Evolutionary conservation across 2,888 invertebrate genomes (phyloP), one percentile per base, ranked within the genome.

Genomic region (Cephus nigrinus): DNA sequence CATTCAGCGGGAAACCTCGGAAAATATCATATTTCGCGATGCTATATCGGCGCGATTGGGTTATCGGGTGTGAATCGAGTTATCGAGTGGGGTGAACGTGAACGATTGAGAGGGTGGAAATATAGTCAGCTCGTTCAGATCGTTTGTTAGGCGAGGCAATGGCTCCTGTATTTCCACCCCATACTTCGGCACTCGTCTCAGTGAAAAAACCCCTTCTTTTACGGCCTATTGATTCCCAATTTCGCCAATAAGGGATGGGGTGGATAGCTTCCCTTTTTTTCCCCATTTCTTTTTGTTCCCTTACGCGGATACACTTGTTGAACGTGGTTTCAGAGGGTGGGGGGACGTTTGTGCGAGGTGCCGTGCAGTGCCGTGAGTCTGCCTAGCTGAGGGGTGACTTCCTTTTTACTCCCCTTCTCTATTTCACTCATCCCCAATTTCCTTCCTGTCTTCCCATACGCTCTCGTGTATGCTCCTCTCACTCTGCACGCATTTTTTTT

Each of bases 281-380:
- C 75, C 74, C 75, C 76, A 32, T 80, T 11, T 75, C 79, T 82
- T 78, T 78, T 74, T 79, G 78, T 87, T 86, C 87, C 88, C 89
- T 86, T 84, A 87, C 83, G 88, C 86, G 87, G 86, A 89, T 90
- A 90, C 91, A 91, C 91, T 91, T 91, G 91, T 91, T 91, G 91
- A 91, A 87, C 90, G 88, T 84, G 80, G 84, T 82, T 84, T 79
- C 80, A 75, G 76, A 71, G 77, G 77, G 82, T 74, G 85, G 82
- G 82, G 83, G 79, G 80, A 84, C 84, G 86, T 86, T 86, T 84
- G 85, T 83, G 79, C 82, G 82, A 82, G 80, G 74, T 74, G 74
- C 74, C 82, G 82, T 15, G 31, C 71, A 33, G 31, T 33, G 11
- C 71, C 71, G 71, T 33, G 32, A 55, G 23, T 23, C 23, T 9